Base-by-base conservation (phyloP, 2,797 vertebrate species). In the Harpagifer antarcticus region DNA sequence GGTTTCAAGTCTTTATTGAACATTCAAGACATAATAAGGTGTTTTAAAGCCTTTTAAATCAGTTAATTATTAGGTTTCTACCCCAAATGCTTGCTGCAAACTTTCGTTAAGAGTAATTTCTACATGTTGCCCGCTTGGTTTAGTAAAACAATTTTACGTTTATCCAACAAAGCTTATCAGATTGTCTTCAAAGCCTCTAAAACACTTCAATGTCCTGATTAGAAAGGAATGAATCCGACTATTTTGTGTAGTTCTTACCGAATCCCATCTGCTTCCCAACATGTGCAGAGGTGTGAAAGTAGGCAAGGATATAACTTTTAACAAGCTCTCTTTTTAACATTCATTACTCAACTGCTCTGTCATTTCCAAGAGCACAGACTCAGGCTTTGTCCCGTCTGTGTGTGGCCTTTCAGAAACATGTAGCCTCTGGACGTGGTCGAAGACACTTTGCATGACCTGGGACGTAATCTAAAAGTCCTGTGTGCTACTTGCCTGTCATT, bases 201-300 rank as follows among this genome's bases (percentile, higher is more conserved):
- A 63, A 33, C 11, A 2, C 6, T 45, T n/a, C 33, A 37, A 5
- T 37, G 6, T 9, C 33, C 6, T 9, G 33, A 37, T 37, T 37
- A 37, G 33, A 37, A 9, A 9, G 8, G 33, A 9, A 6, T 37
- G 7, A 6, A 37, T 9, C 33, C 6, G 7, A 37, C 33, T 6
- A 37, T 37, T 37, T 1, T 9, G 27, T 37, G 33, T 37, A 2
- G 33, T 37, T 9, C 49, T n/a, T 49, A 9, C 61, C 3, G 2
- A 65, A 23, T 52, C 33, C 15, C 17, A 19, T 19, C 10, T 50
- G 10, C 48, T 9, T 37, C 33, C 6, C 45, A 3, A 48, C 47
- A 48, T 48, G 47, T 48, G 47, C 47, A n/a, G 47, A 48, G 47
- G 47, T n/a, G 47, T 48, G 47, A 48, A 48, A 48, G 47, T n/a